Evolutionary conservation across 2,113 vertebrate species (phyloP).

Genomic region (Mustela lutreola): DNA sequence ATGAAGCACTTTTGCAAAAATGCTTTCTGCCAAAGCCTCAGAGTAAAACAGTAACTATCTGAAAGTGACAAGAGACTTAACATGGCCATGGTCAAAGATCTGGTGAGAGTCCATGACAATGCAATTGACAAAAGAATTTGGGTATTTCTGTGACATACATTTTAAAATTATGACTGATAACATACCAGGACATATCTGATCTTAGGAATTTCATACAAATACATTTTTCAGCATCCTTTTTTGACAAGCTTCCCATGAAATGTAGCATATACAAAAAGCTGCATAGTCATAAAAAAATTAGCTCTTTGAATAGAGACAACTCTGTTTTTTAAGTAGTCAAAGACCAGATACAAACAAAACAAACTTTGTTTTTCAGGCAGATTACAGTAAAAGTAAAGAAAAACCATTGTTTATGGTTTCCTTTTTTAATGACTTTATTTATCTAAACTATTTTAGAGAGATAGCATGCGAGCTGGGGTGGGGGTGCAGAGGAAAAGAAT

Average conservation of each 20-base stretch:
- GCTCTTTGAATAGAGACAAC: background rate
- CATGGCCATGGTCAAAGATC: background rate
- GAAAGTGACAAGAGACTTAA: background rate
- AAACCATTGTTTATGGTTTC: background rate
- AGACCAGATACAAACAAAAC: background rate
- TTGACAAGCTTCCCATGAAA: background rate
- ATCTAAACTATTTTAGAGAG: background rate
- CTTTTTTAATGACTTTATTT: background rate
- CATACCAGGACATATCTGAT: background rate
- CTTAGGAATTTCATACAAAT: background rate
- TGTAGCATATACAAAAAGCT: background rate
- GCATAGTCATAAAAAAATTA: background rate
- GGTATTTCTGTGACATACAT: background rate
- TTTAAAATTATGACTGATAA: background rate
- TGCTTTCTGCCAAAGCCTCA: background rate
- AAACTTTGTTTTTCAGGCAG: background rate
- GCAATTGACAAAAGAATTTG: background rate
- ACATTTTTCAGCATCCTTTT: background rate
- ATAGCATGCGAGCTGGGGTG: background rate
- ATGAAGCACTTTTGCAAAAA: background rate
- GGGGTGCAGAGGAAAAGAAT: background rate
- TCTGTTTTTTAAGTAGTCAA: background rate
- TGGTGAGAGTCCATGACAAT: background rate
- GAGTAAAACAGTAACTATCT: background rate
- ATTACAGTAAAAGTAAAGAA: background rate